Base-by-base conservation (phyloP, 2,888 invertebrate species). In the Hypercompe scribonia region DNA sequence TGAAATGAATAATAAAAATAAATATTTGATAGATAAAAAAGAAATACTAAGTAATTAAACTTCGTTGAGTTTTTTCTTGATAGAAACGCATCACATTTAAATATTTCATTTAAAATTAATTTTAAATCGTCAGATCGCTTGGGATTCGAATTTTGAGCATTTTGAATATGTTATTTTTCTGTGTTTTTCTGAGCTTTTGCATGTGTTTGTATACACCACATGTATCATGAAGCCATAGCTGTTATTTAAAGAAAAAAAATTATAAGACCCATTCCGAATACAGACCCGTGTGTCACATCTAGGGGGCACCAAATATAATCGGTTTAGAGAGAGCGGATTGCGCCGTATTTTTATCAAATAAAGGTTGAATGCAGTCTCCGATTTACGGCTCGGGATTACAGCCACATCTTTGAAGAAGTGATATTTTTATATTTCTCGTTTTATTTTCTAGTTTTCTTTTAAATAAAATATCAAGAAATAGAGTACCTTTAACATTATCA, bases 341-440 rank as follows among this genome's bases (percentile, higher is more conserved):
- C 70, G 70, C 39, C 70, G 74, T 75, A 75, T 78, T 77, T 77
- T 78, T 81, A 83, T 83, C 84, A 74, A 84, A 84, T 84, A 85
- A 82, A 68, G 78, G 76, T 80, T 80, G 80, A 84, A 78, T 74
- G 80, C 80, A 75, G 74, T 77, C 80, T 78, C 66, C 76, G 80
- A 80, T 80, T 80, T 58, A 70, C 77, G 76, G 71, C 36, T 71
- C 63, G 67, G 75, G 78, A 79, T 84, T 82, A 79, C 71, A 66
- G 65, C 76, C 73, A 36, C 70, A 24, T 50, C 71, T 66, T 61
- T 24, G 10, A 61, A 28, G 36, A 36, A 54, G 34, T 68, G 36
- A 68, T 68, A 36, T 68, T 54, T 15, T 31, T 28, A 61, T 18
- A 31, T 61, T 61, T 61, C 5, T 28, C 13, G 3, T 13, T 28